Evolutionary conservation across 2,113 vertebrate genomes (phyloP), one percentile per base, ranked within the genome.

Genomic region (Pedetes capensis): DNA sequence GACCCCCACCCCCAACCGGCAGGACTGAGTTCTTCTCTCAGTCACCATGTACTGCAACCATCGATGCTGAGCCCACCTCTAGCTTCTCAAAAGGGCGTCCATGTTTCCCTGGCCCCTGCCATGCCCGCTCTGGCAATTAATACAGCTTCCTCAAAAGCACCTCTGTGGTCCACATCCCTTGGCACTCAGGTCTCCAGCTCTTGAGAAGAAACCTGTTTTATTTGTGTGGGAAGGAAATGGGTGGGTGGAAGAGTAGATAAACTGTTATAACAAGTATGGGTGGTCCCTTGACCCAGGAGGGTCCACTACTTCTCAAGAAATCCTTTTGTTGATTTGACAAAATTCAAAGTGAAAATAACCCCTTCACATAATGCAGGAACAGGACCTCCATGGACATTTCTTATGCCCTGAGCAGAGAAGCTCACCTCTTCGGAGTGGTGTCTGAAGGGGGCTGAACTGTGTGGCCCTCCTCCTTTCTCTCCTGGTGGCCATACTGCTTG

Each of bases 341-440:
- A 64, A 42, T 89, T 42, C 49, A 49, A 72, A 92, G 34, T 86
- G 22, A 96, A 87, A 88, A 39, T 4, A 92, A 78, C 57, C 27
- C 29, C 34, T 94, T 75, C 13, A 63, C 0, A 14, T 11, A 81
- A 89, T 79, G 2, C 34, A 27, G 63, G 64, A 72, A 51, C 71
- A 66, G 10, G 59, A 16, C 6, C 20, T 88, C 29, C 8, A 8
- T 1, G 23, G 20, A 37, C 5, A 25, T 9, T 22, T 17, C 71
- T 11, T 74, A 4, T 18, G 13, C 17, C 66, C 27, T 13, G 32
- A 86, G 5, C 44, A 39, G 32, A 13, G 32, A n/a, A 89, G 17
- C 16, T 10, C 44, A 42, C 51, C 32, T 37, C 23, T 75, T 74
- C 20, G 71, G 5, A 63, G 18, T 9, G 10, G 3, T 3, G 0